These are phyloP conservation scores for Hiodon alosoides DNA, from an alignment of 2,113 vertebrate species.

Conservation along the genomic window DNA sequence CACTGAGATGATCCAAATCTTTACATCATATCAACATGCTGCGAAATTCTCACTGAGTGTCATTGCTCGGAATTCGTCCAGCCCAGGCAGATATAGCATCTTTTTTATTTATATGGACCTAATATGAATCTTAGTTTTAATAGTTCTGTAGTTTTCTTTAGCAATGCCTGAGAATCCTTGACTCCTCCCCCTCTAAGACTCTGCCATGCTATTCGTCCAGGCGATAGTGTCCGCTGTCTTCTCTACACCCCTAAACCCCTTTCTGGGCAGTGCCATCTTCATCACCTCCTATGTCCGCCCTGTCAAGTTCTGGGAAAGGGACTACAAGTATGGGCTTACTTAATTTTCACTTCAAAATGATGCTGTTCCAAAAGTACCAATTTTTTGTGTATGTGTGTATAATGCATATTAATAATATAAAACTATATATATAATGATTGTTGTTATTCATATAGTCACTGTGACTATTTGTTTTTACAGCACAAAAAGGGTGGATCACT, in stretches of 20 bases:
- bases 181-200: constrained; percentile 60
- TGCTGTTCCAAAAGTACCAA: not conserved
- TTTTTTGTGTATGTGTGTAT: too few relatives aligned
- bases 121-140: not conserved
- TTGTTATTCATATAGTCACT: not conserved
- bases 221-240: constrained; percentile 77
- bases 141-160: not conserved
- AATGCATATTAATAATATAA: too few relatives aligned
- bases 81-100: too few relatives aligned
- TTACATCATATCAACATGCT: too few relatives aligned
- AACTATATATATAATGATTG: not conserved
- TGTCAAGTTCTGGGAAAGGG: constrained; percentile 87
- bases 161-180: constrained; percentile 53
- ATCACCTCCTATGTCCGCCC: constrained; percentile 86
- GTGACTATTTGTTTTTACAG: constrained; percentile 55
- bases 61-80: too few relatives aligned
- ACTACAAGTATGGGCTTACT: constrained; percentile 74
- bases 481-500: constrained; percentile 85
- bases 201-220: constrained; percentile 84
- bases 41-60: too few relatives aligned
- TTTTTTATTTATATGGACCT: too few relatives aligned
- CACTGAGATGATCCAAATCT: too few relatives aligned
- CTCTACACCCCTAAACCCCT: constrained; percentile 80
- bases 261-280: constrained; percentile 85
- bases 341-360: not conserved